Evolutionary conservation across 2,888 invertebrate species (phyloP).

Genomic region (Balanococcus diminutus): DNA sequence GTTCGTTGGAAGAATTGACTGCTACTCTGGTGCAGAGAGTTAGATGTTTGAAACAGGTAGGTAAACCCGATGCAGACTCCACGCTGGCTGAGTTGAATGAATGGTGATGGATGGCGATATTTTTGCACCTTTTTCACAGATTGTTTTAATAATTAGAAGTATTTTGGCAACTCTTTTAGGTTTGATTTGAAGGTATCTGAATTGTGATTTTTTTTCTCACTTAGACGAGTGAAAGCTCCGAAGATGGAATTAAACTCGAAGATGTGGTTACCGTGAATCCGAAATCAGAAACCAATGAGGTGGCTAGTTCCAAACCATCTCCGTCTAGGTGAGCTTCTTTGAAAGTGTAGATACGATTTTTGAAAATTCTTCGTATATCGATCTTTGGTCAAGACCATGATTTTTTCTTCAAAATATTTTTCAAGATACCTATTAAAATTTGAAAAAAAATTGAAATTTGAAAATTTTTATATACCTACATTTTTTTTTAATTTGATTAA

Average conservation of each 20-base stretch:
- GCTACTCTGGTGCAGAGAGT: slow-evolving; percentile 60
- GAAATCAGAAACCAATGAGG: slow-evolving; percentile 22
- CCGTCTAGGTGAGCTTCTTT: slow-evolving; percentile 44
- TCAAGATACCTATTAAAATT: no score
- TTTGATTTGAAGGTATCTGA: no score
- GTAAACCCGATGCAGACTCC: not conserved
- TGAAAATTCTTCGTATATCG: no score
- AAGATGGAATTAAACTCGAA: slow-evolving; percentile 44
- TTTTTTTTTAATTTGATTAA: no score
- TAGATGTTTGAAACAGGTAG: slow-evolving; percentile 49
- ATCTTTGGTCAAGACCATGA: no score
- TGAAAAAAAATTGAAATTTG: no score
- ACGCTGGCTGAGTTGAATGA: not conserved
- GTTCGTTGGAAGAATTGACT: slow-evolving; percentile 63
- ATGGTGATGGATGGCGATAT: not conserved
- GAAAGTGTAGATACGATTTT: no score
- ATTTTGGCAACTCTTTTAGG: no score
- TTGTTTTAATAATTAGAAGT: not conserved
- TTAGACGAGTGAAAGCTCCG: slow-evolving; percentile 47
- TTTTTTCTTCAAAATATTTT: no score
- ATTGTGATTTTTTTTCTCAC: not conserved
- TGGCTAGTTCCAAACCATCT: not conserved
- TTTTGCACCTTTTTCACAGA: no score
- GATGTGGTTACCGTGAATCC: slow-evolving; percentile 30
- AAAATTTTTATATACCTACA: no score